Evolutionary conservation across 2,888 invertebrate species (phyloP), one percentile per base, ranked within the genome.

Genomic region (Achlya flavicornis): DNA sequence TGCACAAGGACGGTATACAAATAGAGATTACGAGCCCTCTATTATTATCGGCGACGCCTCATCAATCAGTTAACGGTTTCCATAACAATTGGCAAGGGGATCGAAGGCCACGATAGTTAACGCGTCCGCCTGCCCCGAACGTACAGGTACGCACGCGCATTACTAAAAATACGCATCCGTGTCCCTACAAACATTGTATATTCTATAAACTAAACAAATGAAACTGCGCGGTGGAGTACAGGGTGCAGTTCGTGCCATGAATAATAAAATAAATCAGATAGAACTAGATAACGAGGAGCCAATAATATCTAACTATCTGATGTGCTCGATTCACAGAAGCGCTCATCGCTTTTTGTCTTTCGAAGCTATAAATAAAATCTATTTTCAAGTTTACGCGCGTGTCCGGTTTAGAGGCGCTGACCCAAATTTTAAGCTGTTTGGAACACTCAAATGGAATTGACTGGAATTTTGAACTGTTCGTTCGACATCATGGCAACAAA

Each of bases 301-400:
- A 53, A 53, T 53, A 53, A 53, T 53, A 53, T 53, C 53, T 8
- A 65, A 67, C 68, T 66, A 64, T 67, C 35, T 61, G 64, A 65
- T 65, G 61, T 69, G 66, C 69, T 78, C 66, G 78, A 70, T 80
- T 76, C 76, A 68, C 64, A 66, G 62, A 58, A 64, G 62, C 64
- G 60, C 58, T 41, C 60, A 60, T 60, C 60, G 64, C 73, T 80
- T 83, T 79, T 84, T 82, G 79, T 85, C 75, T 79, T 78, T 70
- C 64, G 66, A 65, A 32, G 67, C 83, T 87, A 84, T 81, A 87
- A 85, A 84, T 90, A 91, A 76, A 88, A 79, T 91, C 89, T 90
- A 91, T 92, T 91, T 91, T 91, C 89, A 90, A 91, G 89, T 92
- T 91, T 90, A 91, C 85, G 79, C 85, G 79, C 83, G 81, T 78